A percentile compares a stretch with the other conserved stretches of the same genome.
phyloP scores from a whole-genome alignment of 92 coral and sea anemone species.

The Parazoanthus atlanticus region DNA sequence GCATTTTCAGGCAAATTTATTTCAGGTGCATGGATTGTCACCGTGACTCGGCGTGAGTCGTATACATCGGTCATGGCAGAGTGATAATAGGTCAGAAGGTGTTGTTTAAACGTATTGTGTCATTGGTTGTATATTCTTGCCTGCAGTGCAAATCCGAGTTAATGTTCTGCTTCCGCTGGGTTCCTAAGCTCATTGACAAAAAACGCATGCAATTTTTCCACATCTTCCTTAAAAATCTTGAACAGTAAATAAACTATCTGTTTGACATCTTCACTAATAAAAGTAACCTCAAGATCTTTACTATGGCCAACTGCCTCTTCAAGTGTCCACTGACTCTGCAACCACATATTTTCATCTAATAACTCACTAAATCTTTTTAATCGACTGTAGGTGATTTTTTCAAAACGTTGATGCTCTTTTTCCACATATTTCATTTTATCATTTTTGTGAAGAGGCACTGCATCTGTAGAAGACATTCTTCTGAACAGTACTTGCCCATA shows the following conservation, averaged over 20 bases:
- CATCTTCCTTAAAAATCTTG: not conserved
- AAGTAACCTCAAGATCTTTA: not conserved
- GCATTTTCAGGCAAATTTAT: no score
- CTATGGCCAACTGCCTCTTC: constrained; percentile 1
- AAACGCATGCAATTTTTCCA: not conserved
- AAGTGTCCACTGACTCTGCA: constrained; percentile 34
- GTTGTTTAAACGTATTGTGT: no score
- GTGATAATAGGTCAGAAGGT: no score
- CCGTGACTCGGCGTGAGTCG: no score
- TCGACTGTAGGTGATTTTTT: not conserved
- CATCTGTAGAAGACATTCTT: constrained; percentile 22
- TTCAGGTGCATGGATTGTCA: no score
- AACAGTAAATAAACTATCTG: constrained; percentile 1
- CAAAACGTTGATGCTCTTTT: not conserved
- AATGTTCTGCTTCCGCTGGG: no score
- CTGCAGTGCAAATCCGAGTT: no score
- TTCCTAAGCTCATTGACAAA: not conserved
- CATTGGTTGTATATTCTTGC: no score
- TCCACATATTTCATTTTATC: not conserved
- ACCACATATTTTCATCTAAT: constrained; percentile 36
- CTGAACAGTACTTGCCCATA: constrained; percentile 7
- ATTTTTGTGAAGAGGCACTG: not conserved
- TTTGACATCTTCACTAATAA: constrained; percentile 8
- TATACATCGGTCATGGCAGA: no score
- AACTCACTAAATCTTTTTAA: not conserved